Base-by-base conservation (phyloP, 2,888 invertebrate genomes). In the Lasioglossum oenotherae region DNA sequence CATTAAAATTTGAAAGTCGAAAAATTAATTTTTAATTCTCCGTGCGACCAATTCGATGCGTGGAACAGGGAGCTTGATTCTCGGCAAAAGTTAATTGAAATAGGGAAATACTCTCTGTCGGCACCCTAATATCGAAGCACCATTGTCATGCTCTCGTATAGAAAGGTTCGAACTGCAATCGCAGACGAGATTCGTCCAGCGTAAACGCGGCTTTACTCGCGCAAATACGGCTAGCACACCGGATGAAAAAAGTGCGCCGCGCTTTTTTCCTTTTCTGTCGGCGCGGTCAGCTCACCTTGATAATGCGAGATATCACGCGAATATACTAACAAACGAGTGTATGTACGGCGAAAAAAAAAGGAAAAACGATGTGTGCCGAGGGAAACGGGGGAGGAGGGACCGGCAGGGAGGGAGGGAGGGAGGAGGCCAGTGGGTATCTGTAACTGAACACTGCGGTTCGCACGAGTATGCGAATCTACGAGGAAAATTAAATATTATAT, bases 291-390 rank as follows among this genome's bases (percentile, higher is more conserved):
- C 83, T 92, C 88, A 91, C 92, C 92, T 92, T 92, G 91, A 91
- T 91, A 91, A 91, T 90, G 89, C 90, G 90, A 90, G 92, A 90
- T 91, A 92, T 90, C 91, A 88, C 91, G 90, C 90, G 84, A 88
- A 80, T 87, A 85, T 82, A 78, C 86, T 82, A 83, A 80, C 87
- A 74, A 76, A 82, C 84, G 80, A 77, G 82, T 73, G 81, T 12
- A 83, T 74, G 82, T 67, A 74, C 16, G 64, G 67, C 23, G 67
- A 74, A 74, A 72, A 79, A 79, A 80, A 78, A 73, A 60, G 53
- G 77, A 49, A 80, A 78, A 78, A 78, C 78, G 80, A 78, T 41
- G 73, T 49, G 79, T 77, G 57, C 71, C 53, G 46, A 74, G 35
- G 72, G 57, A 19, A 74, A 64, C 64, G 80, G n/a, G 49, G 76